Base-by-base conservation (phyloP, 1,140 invertebrate species). In the Drosophila serrata region DNA sequence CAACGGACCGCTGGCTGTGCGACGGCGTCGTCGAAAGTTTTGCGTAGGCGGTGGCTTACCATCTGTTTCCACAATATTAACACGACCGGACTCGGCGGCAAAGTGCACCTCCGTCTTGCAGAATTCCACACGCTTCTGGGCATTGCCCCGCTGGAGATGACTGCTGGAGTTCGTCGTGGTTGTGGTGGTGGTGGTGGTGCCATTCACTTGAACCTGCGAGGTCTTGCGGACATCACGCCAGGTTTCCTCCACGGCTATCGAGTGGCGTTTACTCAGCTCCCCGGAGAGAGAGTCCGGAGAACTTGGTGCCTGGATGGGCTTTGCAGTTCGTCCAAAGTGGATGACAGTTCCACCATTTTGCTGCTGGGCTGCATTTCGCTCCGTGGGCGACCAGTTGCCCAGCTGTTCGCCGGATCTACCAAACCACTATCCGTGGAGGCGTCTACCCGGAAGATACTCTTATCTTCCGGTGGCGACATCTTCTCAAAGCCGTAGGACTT, bases 41-140 rank as follows among this genome's bases (percentile, higher is more conserved):
- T 96, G 96, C 2, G 95, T 96, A 8, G 96, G 96, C 22, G 96
- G 96, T 49, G 96, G 96, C 91, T 97, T 97, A 51, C 96, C 96
- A 91, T 97, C 96, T 0, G 96, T 97, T 91, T 96, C 96, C n/a
- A 97, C 96, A 51, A 97, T 97, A 87, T 97, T 97, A 0, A 97
- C 96, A 78, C 95, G 95, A 0, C 97, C 96, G 2, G 96, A 95
- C 82, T 97, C 96, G n/a, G 96, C 95, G 0, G 96, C 96, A 92
- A 97, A 97, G 92, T 97, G 97, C 19, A 97, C 95, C 93, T 97
- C 97, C 0, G 96, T 97, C 93, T 97, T 97, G 88, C 96, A 96
- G 92, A 97, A 97, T 79, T 96, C 96, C 0, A 97, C 96, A 93
- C 95, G 96, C 91, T 97, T 97, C 15, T 94, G 84, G 12, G 74